Evolutionary conservation across 2,888 invertebrate genomes (phyloP), one percentile per base, ranked within the genome.

Genomic region (Acanthosepion lycidas): DNA sequence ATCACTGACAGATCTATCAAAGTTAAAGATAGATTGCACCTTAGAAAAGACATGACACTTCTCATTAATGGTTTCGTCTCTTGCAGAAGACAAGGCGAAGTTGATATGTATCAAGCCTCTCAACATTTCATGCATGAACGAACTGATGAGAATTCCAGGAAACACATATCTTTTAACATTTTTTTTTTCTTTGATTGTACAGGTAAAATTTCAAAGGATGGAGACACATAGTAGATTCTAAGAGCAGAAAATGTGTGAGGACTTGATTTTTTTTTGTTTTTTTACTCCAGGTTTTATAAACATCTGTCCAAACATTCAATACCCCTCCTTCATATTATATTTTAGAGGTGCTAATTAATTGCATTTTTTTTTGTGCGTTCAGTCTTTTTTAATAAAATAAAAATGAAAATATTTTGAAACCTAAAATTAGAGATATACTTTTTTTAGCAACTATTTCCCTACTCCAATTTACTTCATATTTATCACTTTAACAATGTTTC

Each of bases 11-110:
- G 78, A 78, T n/a, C 15, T 78, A 78, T 78, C 78, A n/a, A 59
- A 59, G 78, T 78, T n/a, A 33, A n/a, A n/a, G 78, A 78, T 33
- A 33, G n/a, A 78, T 33, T n/a, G 78, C n/a, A 78, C 1, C n/a
- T n/a, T 9, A n/a, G 78, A 78, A 78, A 78, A 78, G 78, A 78
- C n/a, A 78, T 78, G 78, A 78, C 78, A 78, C 78, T 78, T 78
- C 78, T 78, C 33, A 78, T 78, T 78, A 78, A 78, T n/a, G 78
- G 78, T 78, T n/a, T 59, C 59, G 59, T 59, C 59, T 15, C n/a
- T 15, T 23, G 18, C 78, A 78, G 78, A 78, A 78, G n/a, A 78
- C 78, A 23, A 33, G 78, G 23, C 33, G 33, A 78, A 33, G n/a
- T 78, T 78, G 78, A 78, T 78, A 78, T 12, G 78, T n/a, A 12